A percentile compares a stretch with the other conserved stretches of the same genome.
Conservation (phyloP, 2,888 invertebrate species). For the Mesopsocus fuscifrons region DNA sequence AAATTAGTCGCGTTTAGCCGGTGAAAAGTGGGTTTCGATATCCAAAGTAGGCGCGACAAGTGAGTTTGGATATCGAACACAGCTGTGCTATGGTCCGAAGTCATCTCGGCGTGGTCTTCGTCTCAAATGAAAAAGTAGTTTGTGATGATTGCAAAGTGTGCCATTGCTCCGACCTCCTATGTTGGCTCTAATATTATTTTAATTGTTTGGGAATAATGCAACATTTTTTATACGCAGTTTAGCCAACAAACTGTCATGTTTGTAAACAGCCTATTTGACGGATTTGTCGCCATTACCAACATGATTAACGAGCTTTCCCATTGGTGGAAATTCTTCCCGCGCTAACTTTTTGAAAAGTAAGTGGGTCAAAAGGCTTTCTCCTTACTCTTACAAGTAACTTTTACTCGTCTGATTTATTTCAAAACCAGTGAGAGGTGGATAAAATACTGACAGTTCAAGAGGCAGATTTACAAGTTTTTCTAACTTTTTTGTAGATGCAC, state of each 20-base stretch:
- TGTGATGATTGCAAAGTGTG: too few species aligned
- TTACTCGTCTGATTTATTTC: too few species aligned
- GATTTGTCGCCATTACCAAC: slow-evolving; percentile 7
- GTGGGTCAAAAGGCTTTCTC: slow-evolving; percentile 6
- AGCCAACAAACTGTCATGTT: slow-evolving; percentile 13
- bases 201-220: slow-evolving; percentile 1
- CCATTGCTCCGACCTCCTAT: too few species aligned
- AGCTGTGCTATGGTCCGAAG: slow-evolving; percentile 5
- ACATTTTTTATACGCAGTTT: slow-evolving; percentile 4
- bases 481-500: too few species aligned
- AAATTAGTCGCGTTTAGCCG: slow-evolving; percentile 1
- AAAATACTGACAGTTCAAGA: too few species aligned
- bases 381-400: too few species aligned
- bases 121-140: too few species aligned
- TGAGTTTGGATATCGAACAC: slow-evolving; percentile 9
- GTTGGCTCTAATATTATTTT: too few species aligned
- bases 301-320: slow-evolving; percentile 3
- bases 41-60: slow-evolving; percentile 9
- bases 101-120: not conserved
- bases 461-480: too few species aligned
- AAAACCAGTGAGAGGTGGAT: too few species aligned
- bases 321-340: slow-evolving; percentile 9
- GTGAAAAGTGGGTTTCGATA: not conserved
- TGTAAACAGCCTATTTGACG: slow-evolving; percentile 16
- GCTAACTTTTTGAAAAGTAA: slow-evolving; percentile 5